Base-by-base conservation (phyloP, 2,797 vertebrate species). In the Neoniphon sammara region DNA sequence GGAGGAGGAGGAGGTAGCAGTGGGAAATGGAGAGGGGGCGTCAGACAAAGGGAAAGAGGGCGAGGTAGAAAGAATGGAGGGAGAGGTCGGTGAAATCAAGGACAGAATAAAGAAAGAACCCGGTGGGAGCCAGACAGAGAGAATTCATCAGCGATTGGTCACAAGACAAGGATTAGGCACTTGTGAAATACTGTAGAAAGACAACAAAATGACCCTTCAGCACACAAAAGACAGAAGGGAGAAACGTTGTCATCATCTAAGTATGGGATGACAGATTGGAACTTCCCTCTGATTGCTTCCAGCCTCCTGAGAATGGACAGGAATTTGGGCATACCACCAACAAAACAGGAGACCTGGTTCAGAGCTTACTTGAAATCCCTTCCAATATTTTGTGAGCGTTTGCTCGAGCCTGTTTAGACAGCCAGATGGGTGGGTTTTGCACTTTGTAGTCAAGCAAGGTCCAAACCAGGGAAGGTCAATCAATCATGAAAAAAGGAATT, bases 241-340 rank as follows among this genome's bases (percentile, higher is more conserved):
- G 82, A 80, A 49, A 63, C 75, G 83, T 80, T 91, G 91, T 91
- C 84, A 85, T 88, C 89, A 87, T 78, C 85, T 86, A 90, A 91
- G 89, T 85, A 80, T 27, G 78, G 71, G 88, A 82, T 87, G 89
- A 92, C 84, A 89, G 90, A 90, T 79, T 77, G 90, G 87, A 90
- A 87, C 83, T 82, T 85, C 73, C 72, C 83, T 83, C 72, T 87
- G 89, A 93, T 90, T 87, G 87, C 83, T 90, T 88, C 85, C 89
- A 92, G 90, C 85, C 83, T 86, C 87, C 74, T 73, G 91, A 88
- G 85, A 91, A 85, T 87, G 88, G 89, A 84, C 89, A 91, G 89
- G 91, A 92, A 93, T 93, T 76, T 90, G 86, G 92, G 91, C 89
- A 75, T 62, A 3, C 55, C 80, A 88, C 89, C 90, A 92, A 84